Base-by-base conservation (phyloP, 2,888 invertebrate species). In the Salticus scenicus region DNA sequence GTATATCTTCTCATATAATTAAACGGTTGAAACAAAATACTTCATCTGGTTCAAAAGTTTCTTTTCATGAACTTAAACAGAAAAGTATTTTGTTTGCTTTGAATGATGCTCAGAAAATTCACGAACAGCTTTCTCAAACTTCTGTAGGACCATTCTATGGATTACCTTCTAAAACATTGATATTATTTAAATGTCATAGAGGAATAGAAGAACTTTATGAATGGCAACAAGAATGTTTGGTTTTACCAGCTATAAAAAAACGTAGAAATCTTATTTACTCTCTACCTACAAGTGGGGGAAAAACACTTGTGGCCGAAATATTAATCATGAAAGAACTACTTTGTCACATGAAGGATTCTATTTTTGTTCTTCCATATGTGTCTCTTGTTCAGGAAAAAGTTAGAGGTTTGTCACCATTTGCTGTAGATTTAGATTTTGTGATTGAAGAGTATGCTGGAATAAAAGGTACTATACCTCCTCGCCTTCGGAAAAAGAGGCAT, bases 341-440 rank as follows among this genome's bases (percentile, higher is more conserved):
- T 12, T 95, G 95, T 88, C 93, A 94, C 76, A 94, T 94, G 90
- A 94, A 94, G 89, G 96, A 98, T 93, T 96, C 94, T 14, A 91
- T 99, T 28, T 95, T 99, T 89, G 94, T 99, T 89, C 92, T 99
- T 85, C 99, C 99, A 0, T 99, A 95, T 93, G 97, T 99, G 17
- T 96, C 98, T 7, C 95, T 99, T 89, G 99, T 98, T 0, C 98
- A 99, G 91, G 99, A 99, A 92, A 99, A 99, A 93, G 97, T 97
- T 90, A 89, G 78, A 14, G 77, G 71, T n/a, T 92, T 98, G 90
- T 94, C 96, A 0, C 95, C 96, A 27, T 96, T 98, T 92, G 97
- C 97, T 1, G 72, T 97, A 0, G 94, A 95, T 87, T 92, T 98
- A 85, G 94, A 95, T 87, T 98, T 99, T 90, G 92, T 97, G 87